Percentiles rank a stretch among this genome's conserved stretches.
phyloP scores from a whole-genome alignment of 1,140 invertebrate genomes.

The Melipona quadrifasciata region DNA sequence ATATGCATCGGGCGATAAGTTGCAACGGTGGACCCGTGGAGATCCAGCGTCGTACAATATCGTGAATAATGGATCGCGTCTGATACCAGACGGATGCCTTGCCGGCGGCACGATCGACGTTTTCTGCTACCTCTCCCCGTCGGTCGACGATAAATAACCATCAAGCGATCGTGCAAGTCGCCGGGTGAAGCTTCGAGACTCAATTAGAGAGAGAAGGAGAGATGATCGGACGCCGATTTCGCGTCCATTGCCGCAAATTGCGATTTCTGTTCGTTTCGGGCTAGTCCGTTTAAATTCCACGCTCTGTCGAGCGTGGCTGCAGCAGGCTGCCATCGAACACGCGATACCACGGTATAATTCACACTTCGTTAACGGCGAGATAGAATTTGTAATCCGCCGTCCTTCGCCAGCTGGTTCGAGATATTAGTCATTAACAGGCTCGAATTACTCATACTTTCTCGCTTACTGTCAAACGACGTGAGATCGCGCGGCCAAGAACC shows the following conservation, averaged over 20 bases:
- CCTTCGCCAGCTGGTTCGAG: conserved; percentile 9
- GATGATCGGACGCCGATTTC: not conserved
- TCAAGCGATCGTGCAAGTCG: conserved; percentile 18
- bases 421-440: conserved; percentile 29
- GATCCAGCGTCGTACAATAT: conserved; percentile 37
- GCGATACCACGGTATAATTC: not conserved
- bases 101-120: conserved; percentile 30
- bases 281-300: not conserved
- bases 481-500: not conserved
- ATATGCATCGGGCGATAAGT: not conserved
- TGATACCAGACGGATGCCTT: conserved; percentile 31
- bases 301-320: not conserved
- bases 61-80: conserved; percentile 53
- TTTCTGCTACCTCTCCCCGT: conserved; percentile 38
- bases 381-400: conserved; percentile 13
- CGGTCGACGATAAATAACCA: conserved; percentile 49
- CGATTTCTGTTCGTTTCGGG: not conserved
- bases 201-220: conserved; percentile 37
- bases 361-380: not conserved
- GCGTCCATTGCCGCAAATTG: conserved; percentile 1
- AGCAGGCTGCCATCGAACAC: not conserved
- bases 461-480: not conserved
- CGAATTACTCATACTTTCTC: conserved; percentile 37
- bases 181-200: conserved; percentile 3
- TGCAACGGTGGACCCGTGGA: not conserved